Evolutionary conservation across 1,140 invertebrate species (phyloP), one percentile per base, ranked within the genome.

Genomic region (Cotesia typhae): DNA sequence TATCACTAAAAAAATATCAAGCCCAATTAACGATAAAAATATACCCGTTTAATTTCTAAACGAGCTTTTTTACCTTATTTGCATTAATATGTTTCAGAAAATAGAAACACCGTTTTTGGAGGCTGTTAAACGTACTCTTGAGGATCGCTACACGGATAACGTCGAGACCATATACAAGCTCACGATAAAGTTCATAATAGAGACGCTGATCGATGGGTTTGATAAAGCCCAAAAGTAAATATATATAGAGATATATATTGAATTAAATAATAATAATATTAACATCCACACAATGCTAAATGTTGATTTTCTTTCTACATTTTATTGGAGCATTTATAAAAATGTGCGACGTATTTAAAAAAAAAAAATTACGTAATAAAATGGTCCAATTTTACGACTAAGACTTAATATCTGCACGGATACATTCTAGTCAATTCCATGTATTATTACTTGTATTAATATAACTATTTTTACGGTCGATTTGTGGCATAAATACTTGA

Each of bases 81-180:
- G n/a, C 20, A 66, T 77, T 85, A 86, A 84, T 79, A 84, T 82
- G 70, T 92, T 92, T 4, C 91, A 97, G 95, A 94, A 93, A 92
- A 95, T 96, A 72, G 94, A 96, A 83, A 90, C 91, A 72, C 95
- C 95, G 5, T 97, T 97, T 87, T 87, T 97, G 78, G 90, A 93
- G 75, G 94, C 95, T 0, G 95, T 96, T 35, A 91, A 94, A 77
- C 90, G 91, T 59, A 96, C 95, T 0, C 87, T 96, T 17, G 94
- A 94, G 1, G 95, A 97, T 78, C 89, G 95, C 37, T 97, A 95
- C 86, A 96, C 95, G 9, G 94, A 95, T 64, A 97, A 96, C 86
- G 95, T 97, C 73, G 94, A 96, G 81, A 92, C 90, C 74, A 96
- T 96, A 76, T 97, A 97, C 88, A 94, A 95, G 87, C 91, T 95